Percentiles rank a stretch among this genome's conserved stretches.
These are phyloP conservation scores for Rhynchonycteris naso DNA, from an alignment of 2,797 vertebrate species.

Conservation along the genomic window DNA sequence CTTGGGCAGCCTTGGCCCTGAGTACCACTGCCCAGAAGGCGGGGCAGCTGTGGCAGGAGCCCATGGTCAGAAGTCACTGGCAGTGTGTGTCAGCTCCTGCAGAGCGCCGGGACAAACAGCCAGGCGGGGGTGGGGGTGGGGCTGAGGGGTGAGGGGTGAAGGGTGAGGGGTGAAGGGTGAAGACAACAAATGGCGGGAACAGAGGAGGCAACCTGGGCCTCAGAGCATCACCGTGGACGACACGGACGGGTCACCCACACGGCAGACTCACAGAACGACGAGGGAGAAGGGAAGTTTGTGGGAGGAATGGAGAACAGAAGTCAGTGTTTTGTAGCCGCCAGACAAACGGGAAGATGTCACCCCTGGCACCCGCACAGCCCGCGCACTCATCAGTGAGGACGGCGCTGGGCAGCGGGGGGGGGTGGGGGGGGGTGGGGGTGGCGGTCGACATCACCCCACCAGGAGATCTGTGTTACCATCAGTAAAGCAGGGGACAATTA, in stretches of 20 bases:
- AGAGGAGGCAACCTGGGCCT: not conserved
- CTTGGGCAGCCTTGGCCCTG: not conserved
- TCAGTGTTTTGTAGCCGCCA: not conserved
- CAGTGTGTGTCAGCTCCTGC: rapidly evolving
- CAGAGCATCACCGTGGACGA: rapidly evolving
- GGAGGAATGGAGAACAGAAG: not conserved
- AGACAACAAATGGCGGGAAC: too few species aligned
- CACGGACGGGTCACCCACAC: rapidly evolving
- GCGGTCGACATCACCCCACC: rapidly evolving
- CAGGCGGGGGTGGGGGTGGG: rapidly evolving
- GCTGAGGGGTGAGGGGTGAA: rapidly evolving
- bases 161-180: rapidly evolving
- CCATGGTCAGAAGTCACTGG: rapidly evolving
- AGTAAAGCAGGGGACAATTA: rapidly evolving
- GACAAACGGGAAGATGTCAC: not conserved
- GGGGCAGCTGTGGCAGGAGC: rapidly evolving
- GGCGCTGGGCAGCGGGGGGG: rapidly evolving
- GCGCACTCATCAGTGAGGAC: rapidly evolving
- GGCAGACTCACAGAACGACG: rapidly evolving
- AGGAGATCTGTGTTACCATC: rapidly evolving
- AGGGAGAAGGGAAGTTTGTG: not conserved
- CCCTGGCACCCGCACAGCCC: not conserved
- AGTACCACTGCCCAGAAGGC: not conserved
- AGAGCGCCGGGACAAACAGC: rapidly evolving
- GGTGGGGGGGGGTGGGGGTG: too few species aligned